Evolutionary conservation across 53 echinoderm and acorn worm species (phyloP).

Genomic region (Astropecten irregularis): DNA sequence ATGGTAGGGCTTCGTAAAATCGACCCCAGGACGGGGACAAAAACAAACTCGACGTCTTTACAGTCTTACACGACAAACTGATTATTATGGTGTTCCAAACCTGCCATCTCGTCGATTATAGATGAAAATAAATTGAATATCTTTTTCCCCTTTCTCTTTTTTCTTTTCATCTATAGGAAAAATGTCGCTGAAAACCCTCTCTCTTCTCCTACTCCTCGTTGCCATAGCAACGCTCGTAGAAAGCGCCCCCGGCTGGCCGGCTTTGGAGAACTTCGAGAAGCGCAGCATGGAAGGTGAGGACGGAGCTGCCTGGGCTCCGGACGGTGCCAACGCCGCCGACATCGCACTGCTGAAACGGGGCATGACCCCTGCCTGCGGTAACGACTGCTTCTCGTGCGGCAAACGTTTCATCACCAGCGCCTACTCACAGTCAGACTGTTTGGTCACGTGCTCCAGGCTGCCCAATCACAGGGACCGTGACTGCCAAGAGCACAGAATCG

Average conservation of each 20-base stretch:
- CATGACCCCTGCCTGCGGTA: background rate
- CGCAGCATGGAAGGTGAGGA: too few relatives aligned
- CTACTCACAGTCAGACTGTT: background rate
- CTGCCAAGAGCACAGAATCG: constrained; percentile 4
- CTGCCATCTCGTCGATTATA: too few relatives aligned
- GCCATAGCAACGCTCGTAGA: background rate
- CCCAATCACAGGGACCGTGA: background rate
- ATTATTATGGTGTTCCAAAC: too few relatives aligned
- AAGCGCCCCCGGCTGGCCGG: background rate
- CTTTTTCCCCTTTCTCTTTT: background rate
- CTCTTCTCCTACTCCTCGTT: background rate
- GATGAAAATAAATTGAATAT: too few relatives aligned
- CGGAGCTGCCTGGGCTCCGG: too few relatives aligned
- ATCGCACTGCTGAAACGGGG: too few relatives aligned
- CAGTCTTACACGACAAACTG: too few relatives aligned
- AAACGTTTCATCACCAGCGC: background rate
- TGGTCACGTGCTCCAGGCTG: background rate
- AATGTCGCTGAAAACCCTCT: background rate
- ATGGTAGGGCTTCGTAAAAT: too few relatives aligned
- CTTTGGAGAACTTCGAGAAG: too few relatives aligned
- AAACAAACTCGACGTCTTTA: too few relatives aligned
- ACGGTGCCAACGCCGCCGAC: too few relatives aligned
- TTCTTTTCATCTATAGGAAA: background rate
- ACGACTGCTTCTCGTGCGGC: constrained; percentile 3
- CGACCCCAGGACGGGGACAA: too few relatives aligned